These are phyloP conservation scores for Microtus ochrogaster DNA, from an alignment of 2,113 vertebrate genomes.

Conservation along the genomic window DNA sequence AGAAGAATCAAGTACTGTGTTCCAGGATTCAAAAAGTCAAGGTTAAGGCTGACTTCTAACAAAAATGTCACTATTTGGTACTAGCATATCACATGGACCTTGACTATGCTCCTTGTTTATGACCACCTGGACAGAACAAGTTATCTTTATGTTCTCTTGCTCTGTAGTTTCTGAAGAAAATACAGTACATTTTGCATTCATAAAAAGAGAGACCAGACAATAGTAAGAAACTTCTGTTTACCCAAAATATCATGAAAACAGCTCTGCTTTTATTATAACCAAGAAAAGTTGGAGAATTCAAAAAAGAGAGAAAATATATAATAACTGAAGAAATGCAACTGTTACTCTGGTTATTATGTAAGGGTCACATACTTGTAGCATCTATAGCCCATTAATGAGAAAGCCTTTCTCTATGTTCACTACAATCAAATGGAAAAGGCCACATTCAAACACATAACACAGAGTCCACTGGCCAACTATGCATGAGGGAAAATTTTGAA, in stretches of 20 bases:
- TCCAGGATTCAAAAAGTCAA: background rate
- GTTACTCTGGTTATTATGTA: background rate
- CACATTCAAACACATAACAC: background rate
- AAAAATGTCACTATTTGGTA: background rate
- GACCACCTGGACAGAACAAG: background rate
- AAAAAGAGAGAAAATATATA: background rate
- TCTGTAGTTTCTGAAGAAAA: background rate
- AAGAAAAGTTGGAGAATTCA: fast-evolving
- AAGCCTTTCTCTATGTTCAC: background rate
- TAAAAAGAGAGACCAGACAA: background rate
- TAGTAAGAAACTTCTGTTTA: background rate
- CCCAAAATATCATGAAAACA: background rate
- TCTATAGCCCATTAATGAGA: fast-evolving
- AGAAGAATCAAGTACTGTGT: background rate
- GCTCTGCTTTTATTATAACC: background rate
- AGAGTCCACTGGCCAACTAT: too few relatives aligned
- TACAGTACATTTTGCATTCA: background rate
- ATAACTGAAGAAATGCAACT: too few relatives aligned
- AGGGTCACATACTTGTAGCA: background rate
- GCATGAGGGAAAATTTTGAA: background rate
- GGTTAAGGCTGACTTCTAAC: background rate
- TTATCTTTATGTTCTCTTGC: background rate
- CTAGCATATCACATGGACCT: background rate
- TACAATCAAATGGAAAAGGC: fast-evolving
- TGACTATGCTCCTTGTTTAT: background rate